Conservation (phyloP, 2,888 invertebrate genomes). For the Saturnia pavonia region DNA sequence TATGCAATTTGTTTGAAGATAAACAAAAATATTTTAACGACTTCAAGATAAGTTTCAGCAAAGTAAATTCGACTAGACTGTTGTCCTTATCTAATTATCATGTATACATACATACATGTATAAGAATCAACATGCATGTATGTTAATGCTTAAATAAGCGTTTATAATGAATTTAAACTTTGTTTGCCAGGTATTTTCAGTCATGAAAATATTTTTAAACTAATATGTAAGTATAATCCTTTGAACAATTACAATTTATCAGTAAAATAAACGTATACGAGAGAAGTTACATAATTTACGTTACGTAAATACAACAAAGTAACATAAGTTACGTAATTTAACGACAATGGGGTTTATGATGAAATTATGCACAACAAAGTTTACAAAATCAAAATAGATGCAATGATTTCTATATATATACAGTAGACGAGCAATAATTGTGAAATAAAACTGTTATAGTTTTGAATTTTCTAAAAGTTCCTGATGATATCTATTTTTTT, state of each 20-base stretch:
- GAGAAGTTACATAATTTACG: neutral
- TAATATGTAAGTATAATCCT: neutral
- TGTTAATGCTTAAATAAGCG: conserved; percentile 3
- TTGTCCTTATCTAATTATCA: neutral
- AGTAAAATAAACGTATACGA: neutral
- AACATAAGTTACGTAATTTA: neutral
- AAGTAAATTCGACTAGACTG: neutral
- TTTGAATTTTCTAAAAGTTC: no score
- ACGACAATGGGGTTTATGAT: neutral
- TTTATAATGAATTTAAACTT: conserved; percentile 1
- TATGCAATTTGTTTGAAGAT: conserved; percentile 4
- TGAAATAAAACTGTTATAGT: neutral
- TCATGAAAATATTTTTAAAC: neutral
- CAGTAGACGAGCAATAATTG: neutral
- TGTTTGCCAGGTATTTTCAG: neutral
- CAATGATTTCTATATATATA: neutral
- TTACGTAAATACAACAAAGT: no score
- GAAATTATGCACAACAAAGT: neutral
- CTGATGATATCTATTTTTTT: no score
- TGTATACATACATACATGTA: no score
- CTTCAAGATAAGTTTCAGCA: conserved; percentile 1
- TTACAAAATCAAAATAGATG: neutral
- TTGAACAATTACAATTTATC: neutral
- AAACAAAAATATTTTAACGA: conserved; percentile 5
- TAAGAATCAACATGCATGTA: no score